Conservation (phyloP, 2,113 vertebrate genomes). For the Hydrochoerus hydrochaeris region DNA sequence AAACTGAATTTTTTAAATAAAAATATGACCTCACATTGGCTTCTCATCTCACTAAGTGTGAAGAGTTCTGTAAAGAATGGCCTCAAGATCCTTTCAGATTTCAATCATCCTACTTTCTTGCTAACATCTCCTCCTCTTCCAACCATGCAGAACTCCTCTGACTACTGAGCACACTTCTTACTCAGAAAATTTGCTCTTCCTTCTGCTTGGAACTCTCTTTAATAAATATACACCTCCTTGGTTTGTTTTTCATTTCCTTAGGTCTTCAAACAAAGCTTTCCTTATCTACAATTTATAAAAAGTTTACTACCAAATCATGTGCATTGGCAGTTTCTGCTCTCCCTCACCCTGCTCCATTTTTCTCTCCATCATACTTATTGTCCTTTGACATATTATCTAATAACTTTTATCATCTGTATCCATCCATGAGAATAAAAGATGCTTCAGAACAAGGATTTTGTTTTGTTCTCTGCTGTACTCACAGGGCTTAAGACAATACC, state of each 20-base stretch:
- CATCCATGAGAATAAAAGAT: neutral
- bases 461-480: neutral
- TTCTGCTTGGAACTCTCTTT: constrained; percentile 3
- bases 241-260: neutral
- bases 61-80: neutral
- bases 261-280: neutral
- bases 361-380: neutral
- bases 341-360: neutral
- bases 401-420: neutral
- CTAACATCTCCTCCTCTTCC: neutral
- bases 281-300: neutral
- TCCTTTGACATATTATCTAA: neutral
- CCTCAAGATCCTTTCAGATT: neutral
- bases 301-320: neutral
- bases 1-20: neutral
- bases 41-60: neutral
- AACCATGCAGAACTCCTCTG: neutral
- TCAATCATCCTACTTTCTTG: neutral
- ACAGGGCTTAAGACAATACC: neutral
- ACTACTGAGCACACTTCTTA: neutral
- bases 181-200: neutral
- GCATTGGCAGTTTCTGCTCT: neutral
- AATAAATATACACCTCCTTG: neutral
- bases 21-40: neutral
- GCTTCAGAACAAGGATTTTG: neutral